A percentile compares a stretch with the other conserved stretches of the same genome.
phyloP scores from a whole-genome alignment of 2,797 vertebrate genomes.

The Chrysocyon brachyurus region DNA sequence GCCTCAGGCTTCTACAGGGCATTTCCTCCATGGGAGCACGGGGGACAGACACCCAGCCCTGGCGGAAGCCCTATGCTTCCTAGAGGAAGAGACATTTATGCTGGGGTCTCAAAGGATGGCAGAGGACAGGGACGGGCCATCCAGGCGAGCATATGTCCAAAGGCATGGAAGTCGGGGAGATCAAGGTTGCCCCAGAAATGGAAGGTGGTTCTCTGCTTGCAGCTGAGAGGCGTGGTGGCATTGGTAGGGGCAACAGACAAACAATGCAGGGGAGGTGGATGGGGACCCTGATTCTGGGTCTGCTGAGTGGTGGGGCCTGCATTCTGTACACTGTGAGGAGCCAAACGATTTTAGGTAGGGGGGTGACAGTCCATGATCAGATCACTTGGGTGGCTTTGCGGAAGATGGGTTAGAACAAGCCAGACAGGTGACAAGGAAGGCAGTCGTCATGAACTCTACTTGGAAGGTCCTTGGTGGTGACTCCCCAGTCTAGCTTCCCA shows the following conservation, averaged over 20 bases:
- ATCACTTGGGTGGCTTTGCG: background rate
- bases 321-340: background rate
- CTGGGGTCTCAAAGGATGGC: background rate
- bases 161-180: background rate
- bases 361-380: background rate
- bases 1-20: accelerated
- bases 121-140: background rate
- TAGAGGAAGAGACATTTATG: background rate
- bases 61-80: background rate
- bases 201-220: background rate
- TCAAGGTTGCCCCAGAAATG: accelerated
- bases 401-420: background rate
- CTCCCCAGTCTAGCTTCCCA: background rate
- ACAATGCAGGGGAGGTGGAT: accelerated
- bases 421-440: background rate
- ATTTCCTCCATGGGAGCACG: background rate
- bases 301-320: background rate
- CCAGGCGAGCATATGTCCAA: background rate
- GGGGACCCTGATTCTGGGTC: background rate
- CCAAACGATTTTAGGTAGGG: background rate
- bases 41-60: background rate
- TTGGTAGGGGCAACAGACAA: accelerated
- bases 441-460: background rate
- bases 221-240: accelerated
- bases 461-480: background rate